phyloP scores from a whole-genome alignment of 2,113 vertebrate genomes.

The Ammodytes dubius region DNA sequence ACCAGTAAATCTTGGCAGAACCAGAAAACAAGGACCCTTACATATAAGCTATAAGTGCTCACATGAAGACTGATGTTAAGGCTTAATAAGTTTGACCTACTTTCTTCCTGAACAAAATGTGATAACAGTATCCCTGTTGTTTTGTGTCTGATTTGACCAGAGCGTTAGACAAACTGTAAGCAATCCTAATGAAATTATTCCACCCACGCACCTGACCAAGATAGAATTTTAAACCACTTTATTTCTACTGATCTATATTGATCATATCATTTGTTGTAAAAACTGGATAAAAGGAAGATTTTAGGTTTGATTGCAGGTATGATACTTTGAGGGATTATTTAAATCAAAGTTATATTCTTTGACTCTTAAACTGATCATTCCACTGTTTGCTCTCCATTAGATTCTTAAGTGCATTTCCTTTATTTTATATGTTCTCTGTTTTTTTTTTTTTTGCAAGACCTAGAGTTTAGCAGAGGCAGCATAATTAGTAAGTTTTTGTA shows the following conservation, averaged over 20 bases:
- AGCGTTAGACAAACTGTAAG: constrained; percentile 27
- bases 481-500: too few species aligned
- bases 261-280: neutral
- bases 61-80: constrained; percentile 50
- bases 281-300: neutral
- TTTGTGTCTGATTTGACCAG: constrained; percentile 46
- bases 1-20: constrained; percentile 5
- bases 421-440: neutral
- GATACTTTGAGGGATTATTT: neutral
- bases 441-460: neutral
- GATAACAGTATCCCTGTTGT: constrained; percentile 49
- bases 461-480: neutral
- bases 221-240: neutral
- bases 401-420: neutral
- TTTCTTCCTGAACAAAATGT: constrained; percentile 50
- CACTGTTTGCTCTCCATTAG: neutral
- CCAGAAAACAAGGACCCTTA: constrained; percentile 27
- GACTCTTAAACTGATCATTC: neutral
- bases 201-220: neutral
- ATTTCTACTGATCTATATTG: neutral
- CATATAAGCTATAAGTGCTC: constrained; percentile 43
- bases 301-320: too few species aligned
- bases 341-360: neutral
- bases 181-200: constrained; percentile 44
- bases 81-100: constrained; percentile 73